Percentiles rank a stretch among this genome's conserved stretches.
Evolutionary conservation across 2,888 invertebrate genomes (phyloP).

Genomic region (Zootermopsis nevadensis): DNA sequence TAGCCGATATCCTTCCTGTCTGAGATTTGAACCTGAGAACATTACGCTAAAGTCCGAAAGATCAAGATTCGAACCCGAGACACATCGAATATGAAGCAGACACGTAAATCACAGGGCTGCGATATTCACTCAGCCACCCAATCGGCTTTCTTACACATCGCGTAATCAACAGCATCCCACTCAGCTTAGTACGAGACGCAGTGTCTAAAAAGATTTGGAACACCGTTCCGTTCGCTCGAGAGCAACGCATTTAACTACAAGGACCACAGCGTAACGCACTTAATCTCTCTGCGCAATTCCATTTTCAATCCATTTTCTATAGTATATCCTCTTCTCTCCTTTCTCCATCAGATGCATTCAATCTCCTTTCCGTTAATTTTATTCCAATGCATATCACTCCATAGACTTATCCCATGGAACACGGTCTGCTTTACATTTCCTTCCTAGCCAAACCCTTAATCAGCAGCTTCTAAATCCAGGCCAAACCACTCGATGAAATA

Average conservation of each 20-base stretch:
- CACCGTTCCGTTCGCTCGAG: not conserved
- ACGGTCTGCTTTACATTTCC: not conserved
- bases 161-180: too few species aligned
- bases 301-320: constrained; percentile 21
- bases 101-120: too few species aligned
- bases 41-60: too few species aligned
- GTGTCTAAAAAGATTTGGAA: not conserved
- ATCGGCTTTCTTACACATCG: too few species aligned
- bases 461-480: constrained; percentile 20
- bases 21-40: too few species aligned
- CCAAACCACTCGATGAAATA: constrained; percentile 19
- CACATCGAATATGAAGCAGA: too few species aligned
- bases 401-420: not conserved
- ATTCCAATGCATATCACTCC: constrained; percentile 22
- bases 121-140: too few species aligned
- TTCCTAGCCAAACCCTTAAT: constrained; percentile 25
- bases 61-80: too few species aligned
- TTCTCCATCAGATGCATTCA: constrained; percentile 23
- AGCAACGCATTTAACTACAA: not conserved
- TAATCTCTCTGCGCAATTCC: constrained; percentile 23
- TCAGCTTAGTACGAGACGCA: not conserved
- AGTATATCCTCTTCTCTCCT: constrained; percentile 15
- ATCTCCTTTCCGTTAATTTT: constrained; percentile 24
- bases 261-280: constrained; percentile 15
- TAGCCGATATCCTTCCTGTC: too few species aligned